Percentiles rank a stretch among this genome's conserved stretches.
These are phyloP conservation scores for Ammodytes dubius DNA, from an alignment of 2,113 vertebrate genomes.

Conservation along the genomic window DNA sequence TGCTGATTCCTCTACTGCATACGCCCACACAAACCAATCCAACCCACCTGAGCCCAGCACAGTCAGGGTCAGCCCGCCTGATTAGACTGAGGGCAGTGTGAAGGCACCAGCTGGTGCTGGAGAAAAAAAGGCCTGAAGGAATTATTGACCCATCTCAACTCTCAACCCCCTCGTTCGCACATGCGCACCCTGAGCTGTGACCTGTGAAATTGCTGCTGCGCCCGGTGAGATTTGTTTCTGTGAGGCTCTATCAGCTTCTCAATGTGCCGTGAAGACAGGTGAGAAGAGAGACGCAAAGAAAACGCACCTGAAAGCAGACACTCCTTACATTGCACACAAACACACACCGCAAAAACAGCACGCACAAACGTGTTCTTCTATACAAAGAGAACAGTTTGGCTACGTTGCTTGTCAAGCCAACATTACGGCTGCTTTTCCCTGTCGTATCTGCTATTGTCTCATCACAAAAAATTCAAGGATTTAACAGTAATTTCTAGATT, in stretches of 20 bases:
- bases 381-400: slow-evolving; percentile 24
- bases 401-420: slow-evolving; percentile 30
- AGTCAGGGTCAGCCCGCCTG: slow-evolving; percentile 73
- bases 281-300: slow-evolving; percentile 49
- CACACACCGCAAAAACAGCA: background rate
- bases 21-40: slow-evolving; percentile 56
- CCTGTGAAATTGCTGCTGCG: slow-evolving; percentile 83
- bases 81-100: slow-evolving; percentile 74
- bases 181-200: slow-evolving; percentile 73
- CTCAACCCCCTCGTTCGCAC: slow-evolving; percentile 64
- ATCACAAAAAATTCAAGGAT: slow-evolving; percentile 20
- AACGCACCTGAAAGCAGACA: slow-evolving; percentile 1
- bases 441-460: slow-evolving; percentile 28
- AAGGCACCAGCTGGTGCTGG: slow-evolving; percentile 79
- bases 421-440: slow-evolving; percentile 24
- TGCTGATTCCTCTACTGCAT: slow-evolving; percentile 16
- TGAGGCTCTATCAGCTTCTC: slow-evolving; percentile 78
- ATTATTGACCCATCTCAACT: slow-evolving; percentile 80
- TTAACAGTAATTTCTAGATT: slow-evolving; percentile 47
- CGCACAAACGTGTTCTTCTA: slow-evolving; percentile 14
- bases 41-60: slow-evolving; percentile 74
- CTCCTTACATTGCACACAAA: background rate
- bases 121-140: slow-evolving; percentile 77
- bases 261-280: slow-evolving; percentile 79
- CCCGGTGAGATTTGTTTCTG: slow-evolving; percentile 78